A percentile compares a stretch with the other conserved stretches of the same genome.
These are phyloP conservation scores for Microvelia longipes DNA, from an alignment of 1,140 invertebrate genomes.

Conservation along the genomic window DNA sequence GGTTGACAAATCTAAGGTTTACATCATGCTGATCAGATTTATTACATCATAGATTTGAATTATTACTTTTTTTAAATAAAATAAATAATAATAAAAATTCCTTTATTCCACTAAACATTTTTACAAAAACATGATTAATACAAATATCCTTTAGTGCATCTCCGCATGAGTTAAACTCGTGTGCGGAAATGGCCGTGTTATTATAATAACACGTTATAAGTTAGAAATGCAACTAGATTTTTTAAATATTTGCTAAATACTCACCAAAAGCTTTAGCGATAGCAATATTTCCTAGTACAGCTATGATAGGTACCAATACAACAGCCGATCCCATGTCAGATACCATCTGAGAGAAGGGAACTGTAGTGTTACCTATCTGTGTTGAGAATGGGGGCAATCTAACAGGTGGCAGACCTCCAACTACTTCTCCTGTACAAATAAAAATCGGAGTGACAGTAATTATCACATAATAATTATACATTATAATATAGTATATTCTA, in stretches of 20 bases:
- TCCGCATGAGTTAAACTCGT: too few species aligned
- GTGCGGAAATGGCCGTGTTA: too few species aligned
- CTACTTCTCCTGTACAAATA: conserved; percentile 39
- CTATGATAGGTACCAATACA: conserved; percentile 58
- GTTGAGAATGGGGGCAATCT: conserved; percentile 46
- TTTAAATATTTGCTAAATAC: conserved; percentile 20
- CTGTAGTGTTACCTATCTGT: conserved; percentile 39
- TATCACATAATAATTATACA: conserved; percentile 28
- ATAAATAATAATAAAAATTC: too few species aligned
- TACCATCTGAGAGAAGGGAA: conserved; percentile 45
- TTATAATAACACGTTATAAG: too few species aligned
- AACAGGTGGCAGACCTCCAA: conserved; percentile 45
- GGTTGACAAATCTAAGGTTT: too few species aligned
- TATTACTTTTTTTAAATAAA: too few species aligned
- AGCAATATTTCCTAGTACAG: conserved; percentile 68
- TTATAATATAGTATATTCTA: conserved; percentile 10
- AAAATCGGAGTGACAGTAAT: neutral
- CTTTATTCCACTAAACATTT: too few species aligned
- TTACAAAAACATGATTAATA: too few species aligned
- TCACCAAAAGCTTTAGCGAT: conserved; percentile 74
- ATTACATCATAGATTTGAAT: too few species aligned
- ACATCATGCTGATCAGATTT: too few species aligned
- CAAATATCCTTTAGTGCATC: too few species aligned
- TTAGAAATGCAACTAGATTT: too few species aligned
- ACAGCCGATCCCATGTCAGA: conserved; percentile 49